phyloP scores from a whole-genome alignment of 2,113 vertebrate genomes.

The Strigops habroptila region DNA sequence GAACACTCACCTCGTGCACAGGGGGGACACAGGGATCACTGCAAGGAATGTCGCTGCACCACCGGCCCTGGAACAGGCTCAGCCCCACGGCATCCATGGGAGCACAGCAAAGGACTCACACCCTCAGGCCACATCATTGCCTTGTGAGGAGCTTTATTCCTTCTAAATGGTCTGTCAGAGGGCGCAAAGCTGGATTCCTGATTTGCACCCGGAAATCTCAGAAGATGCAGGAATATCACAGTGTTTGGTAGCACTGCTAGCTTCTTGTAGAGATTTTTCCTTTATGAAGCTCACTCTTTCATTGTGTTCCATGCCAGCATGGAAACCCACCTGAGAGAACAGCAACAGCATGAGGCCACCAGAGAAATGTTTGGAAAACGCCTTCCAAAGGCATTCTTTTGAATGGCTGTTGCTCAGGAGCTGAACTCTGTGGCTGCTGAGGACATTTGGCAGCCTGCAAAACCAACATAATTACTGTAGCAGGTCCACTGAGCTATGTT shows the following conservation, averaged over 20 bases:
- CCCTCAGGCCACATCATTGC: rapidly evolving
- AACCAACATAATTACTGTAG: not conserved
- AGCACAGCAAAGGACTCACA: rapidly evolving
- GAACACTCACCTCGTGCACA: not conserved
- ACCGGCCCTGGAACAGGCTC: not conserved
- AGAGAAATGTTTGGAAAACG: not conserved
- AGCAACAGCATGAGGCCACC: not conserved
- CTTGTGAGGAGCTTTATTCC: rapidly evolving
- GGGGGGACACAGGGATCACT: rapidly evolving
- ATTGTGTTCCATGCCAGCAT: not conserved
- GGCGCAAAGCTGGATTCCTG: not conserved
- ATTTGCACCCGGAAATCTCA: not conserved
- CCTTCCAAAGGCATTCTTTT: not conserved
- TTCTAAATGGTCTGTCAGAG: not conserved
- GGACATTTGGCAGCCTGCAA: not conserved
- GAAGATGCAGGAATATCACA: not conserved
- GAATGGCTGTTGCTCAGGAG: not conserved
- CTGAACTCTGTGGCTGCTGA: not conserved
- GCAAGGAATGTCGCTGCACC: not conserved
- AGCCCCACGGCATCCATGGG: rapidly evolving
- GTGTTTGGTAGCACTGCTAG: not conserved
- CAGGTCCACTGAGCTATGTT: not conserved
- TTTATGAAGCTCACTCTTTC: not conserved
- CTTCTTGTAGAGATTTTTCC: not conserved
- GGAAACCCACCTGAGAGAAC: not conserved